Percentiles rank a stretch among this genome's conserved stretches.
Conservation (phyloP, 2,113 vertebrate genomes). For the Verasper variegatus region DNA sequence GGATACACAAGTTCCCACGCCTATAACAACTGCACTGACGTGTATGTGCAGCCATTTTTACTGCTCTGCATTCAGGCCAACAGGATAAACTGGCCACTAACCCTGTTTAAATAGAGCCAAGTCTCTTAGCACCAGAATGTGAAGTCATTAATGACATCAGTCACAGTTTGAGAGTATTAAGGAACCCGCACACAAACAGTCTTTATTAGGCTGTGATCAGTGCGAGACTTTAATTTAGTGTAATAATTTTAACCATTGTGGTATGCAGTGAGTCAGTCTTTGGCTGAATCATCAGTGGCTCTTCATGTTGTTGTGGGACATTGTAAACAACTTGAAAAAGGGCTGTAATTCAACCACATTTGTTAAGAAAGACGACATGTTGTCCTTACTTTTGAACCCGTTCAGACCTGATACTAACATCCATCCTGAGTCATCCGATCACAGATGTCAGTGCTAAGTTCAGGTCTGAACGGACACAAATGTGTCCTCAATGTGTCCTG, state of each 20-base stretch:
- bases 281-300: background rate
- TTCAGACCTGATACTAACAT: too few relatives aligned
- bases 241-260: background rate
- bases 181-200: background rate
- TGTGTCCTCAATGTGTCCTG: too few relatives aligned
- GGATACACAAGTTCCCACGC: slow-evolving; percentile 61
- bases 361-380: background rate
- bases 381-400: background rate
- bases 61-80: slow-evolving; percentile 33
- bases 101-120: slow-evolving; percentile 60
- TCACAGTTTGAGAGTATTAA: slow-evolving; percentile 17
- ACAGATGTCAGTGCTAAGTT: too few relatives aligned
- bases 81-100: slow-evolving; percentile 53
- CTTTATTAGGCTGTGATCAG: background rate
- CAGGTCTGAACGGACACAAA: too few relatives aligned
- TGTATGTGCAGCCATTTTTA: slow-evolving; percentile 48
- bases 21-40: slow-evolving; percentile 31
- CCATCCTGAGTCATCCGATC: too few relatives aligned
- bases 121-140: slow-evolving; percentile 66
- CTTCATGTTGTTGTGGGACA: background rate
- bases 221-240: background rate
- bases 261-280: background rate
- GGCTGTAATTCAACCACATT: background rate
- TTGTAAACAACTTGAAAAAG: background rate
- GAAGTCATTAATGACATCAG: slow-evolving; percentile 63